Evolutionary conservation across 2,113 vertebrate genomes (phyloP), one percentile per base, ranked within the genome.

Genomic region (Nannobrachium achirus): DNA sequence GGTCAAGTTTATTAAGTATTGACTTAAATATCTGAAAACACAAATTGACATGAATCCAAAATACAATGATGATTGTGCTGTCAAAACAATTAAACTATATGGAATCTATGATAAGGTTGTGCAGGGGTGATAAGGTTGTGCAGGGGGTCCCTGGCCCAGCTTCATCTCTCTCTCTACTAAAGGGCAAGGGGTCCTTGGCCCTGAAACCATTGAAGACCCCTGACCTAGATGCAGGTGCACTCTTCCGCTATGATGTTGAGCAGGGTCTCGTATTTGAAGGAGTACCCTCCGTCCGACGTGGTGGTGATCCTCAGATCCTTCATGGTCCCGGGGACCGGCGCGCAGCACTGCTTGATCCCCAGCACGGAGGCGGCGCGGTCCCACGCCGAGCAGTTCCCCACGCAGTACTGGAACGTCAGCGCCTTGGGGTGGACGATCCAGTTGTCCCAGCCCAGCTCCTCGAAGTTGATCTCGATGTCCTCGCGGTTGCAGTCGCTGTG

Each of bases 361-460:
- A 95, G 89, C 7, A 73, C 20, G 6, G 92, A 83, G 46, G 85
- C 83, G 14, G 91, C 86, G 13, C 85, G 85, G 1, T 78, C 86
- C 38, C 50, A 52, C 39, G 90, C 85, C 0, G 93, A 90, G 0
- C 97, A 99, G 88, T 91, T 94, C 0, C 97, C 97, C 0, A 96
- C 94, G 66, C 97, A 98, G 73, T 98, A 98, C 79, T 93, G 89
- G 87, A 99, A 98, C 52, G 92, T 89, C 18, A 99, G 93, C 63
- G 85, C 91, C 53, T 92, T 92, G 0, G 97, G 96, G 9, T 98
- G 89, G 18, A 98, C 91, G 0, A 98, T 98, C 97, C 97, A 99
- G 52, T 88, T 93, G 53, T 94, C 94, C 97, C 97, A 98, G 66
- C 95, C 95, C 74, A 99, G 88, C 67, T 98, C 96, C 81, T 95